A percentile compares a stretch with the other conserved stretches of the same genome.
Evolutionary conservation across 2,888 invertebrate species (phyloP).

Genomic region (Hymenopus coronatus): DNA sequence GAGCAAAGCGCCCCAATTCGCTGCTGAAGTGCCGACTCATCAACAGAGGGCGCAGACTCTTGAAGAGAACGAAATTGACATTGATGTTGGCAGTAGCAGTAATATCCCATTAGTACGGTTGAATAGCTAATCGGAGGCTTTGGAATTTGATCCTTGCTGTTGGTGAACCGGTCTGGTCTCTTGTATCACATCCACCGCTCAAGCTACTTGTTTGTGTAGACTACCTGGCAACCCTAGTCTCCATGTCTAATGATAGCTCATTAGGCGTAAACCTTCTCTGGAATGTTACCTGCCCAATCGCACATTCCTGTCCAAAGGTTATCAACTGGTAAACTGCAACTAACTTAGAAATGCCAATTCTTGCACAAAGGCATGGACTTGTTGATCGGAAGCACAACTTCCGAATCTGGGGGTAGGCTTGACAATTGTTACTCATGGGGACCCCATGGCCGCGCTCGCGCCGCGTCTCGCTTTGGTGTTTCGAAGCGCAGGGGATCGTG

Average conservation of each 20-base stretch:
- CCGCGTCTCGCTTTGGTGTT: too few relatives aligned
- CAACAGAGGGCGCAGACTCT: background rate
- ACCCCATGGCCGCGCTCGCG: too few relatives aligned
- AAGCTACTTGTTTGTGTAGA: background rate
- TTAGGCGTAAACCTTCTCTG: background rate
- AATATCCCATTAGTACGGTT: background rate
- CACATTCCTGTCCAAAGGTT: too few relatives aligned
- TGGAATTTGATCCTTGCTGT: background rate
- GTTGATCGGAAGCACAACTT: too few relatives aligned
- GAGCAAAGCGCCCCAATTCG: too few relatives aligned
- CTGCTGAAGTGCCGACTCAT: too few relatives aligned
- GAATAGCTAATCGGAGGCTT: background rate
- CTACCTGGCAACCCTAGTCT: background rate
- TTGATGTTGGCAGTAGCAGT: background rate
- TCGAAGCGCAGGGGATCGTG: too few relatives aligned
- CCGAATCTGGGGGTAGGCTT: too few relatives aligned
- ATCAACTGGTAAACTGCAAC: too few relatives aligned
- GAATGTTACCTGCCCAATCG: background rate
- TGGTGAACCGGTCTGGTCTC: background rate
- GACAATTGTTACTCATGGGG: too few relatives aligned
- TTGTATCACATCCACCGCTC: background rate
- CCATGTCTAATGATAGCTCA: background rate
- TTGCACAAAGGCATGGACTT: too few relatives aligned
- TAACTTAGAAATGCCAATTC: too few relatives aligned
- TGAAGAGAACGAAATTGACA: background rate